Evolutionary conservation across 2,888 invertebrate genomes (phyloP).

Genomic region (Tetramorium bicarinatum): DNA sequence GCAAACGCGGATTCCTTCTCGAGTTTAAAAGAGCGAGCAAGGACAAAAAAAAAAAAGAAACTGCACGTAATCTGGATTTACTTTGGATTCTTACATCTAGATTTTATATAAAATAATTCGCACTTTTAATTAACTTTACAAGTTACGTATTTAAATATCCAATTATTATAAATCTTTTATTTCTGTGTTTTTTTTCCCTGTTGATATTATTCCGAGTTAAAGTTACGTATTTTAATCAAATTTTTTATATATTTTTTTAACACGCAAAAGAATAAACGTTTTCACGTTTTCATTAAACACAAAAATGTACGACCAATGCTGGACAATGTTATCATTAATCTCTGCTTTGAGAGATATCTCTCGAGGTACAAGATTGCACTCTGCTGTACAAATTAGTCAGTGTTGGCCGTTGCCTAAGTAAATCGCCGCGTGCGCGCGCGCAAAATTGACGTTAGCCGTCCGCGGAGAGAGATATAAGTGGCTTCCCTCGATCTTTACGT

Average conservation of each 20-base stretch:
- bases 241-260: background rate
- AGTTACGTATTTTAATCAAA: background rate
- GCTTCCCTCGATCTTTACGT: slow-evolving; percentile 31
- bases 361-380: slow-evolving; percentile 49
- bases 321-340: slow-evolving; percentile 43
- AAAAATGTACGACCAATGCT: background rate
- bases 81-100: background rate
- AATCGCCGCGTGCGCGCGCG: slow-evolving; percentile 34
- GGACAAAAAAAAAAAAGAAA: background rate
- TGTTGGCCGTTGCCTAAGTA: slow-evolving; percentile 50
- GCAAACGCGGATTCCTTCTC: background rate
- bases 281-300: background rate
- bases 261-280: background rate
- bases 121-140: background rate
- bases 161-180: background rate
- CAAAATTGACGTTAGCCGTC: slow-evolving; percentile 48
- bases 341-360: slow-evolving; percentile 31
- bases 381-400: slow-evolving; percentile 43
- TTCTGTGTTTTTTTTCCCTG: background rate
- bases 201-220: background rate
- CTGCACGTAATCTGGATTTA: background rate
- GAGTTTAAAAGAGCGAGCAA: background rate
- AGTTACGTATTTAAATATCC: background rate
- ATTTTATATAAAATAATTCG: background rate
- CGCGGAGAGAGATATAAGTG: slow-evolving; percentile 20